Base-by-base conservation (phyloP, 2,797 vertebrate genomes). In the Poecilia velifera region DNA sequence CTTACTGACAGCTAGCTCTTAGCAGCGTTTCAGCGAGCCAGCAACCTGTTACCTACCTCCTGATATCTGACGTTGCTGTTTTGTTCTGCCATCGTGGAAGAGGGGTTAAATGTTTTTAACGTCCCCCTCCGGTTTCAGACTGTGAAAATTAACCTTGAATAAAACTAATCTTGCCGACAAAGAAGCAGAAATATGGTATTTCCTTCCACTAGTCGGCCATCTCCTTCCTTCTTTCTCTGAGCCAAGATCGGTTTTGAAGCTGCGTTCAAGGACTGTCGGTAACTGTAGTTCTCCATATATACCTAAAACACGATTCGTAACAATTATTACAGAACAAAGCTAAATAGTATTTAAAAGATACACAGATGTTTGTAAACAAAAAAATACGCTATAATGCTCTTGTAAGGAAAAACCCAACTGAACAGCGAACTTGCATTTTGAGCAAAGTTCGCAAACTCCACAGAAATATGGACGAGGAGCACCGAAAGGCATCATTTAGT, bases 51-150 rank as follows among this genome's bases (percentile, higher is more conserved):
- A 89, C 93, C 46, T 82, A 95, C 95, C 94, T 95, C 94, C 73
- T 95, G 94, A 73, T 96, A 96, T 85, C 95, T 91, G 73, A 94
- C 93, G 90, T 83, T 93, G 77, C 88, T 93, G 88, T 89, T 95
- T 84, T 89, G 93, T 89, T 96, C 95, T 45, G 94, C 93, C 95
- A 96, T 96, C 6, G 39, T 88, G 82, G 41, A 89, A 83, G 79
- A 86, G 76, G 73, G 46, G 18, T 43, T 3, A 74, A 72, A 22
- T 80, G 0, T 41, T 45, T 2, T 1, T 76, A 41, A 77, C 8
- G 82, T 86, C 81, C 85, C 80, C 82, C 73, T 72, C 39, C 43
- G 36, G 68, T 31, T 80, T 75, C 9, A 71, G 74, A 14, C 1
- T 14, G 45, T 53, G 16, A 79, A 81, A 59, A 46, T 49, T 82